Evolutionary conservation across 2,888 invertebrate genomes (phyloP), one percentile per base, ranked within the genome.

Genomic region (Lycaena phlaeas): DNA sequence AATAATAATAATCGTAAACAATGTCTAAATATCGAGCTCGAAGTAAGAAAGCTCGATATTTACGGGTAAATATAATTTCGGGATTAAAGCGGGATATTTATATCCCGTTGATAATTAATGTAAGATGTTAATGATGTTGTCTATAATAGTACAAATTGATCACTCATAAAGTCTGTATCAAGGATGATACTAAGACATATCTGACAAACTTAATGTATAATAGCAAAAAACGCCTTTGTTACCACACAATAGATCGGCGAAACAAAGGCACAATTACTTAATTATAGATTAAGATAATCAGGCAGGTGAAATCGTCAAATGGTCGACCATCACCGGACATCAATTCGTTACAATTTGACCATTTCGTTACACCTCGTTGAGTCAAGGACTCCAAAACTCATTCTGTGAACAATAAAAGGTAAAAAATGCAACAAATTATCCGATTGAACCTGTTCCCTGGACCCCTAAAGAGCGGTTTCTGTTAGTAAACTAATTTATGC

Each of bases 301-400:
- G 60, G 75, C 81, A 79, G 77, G 76, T 82, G 81, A 61, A 69
- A 54, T 54, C 65, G 67, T 69, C 69, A 64, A 61, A 61, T 68
- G 66, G 68, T 60, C 49, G 55, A 53, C 56, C 56, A 50, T 53
- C 56, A 56, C 64, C 78, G 79, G 79, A 79, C 81, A 79, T 73
- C 73, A 60, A 82, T 81, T 82, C 79, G 79, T 71, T 81, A 72
- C 76, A 73, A 79, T 78, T 73, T 64, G 67, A 67, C 65, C 70
- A 69, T 84, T 84, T 82, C 73, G 84, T 72, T 72, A 73, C 82
- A 79, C 79, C 84, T 84, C 82, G 82, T 84, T 84, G 81, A 73
- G 63, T 65, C 78, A 79, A 84, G 81, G 84, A 82, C 79, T 78
- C 71, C 59, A 59, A 52, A 66, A 71, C 67, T 77, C 76, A 78